phyloP scores from a whole-genome alignment of 2,113 vertebrate genomes.

The Tragelaphus imberbis region DNA sequence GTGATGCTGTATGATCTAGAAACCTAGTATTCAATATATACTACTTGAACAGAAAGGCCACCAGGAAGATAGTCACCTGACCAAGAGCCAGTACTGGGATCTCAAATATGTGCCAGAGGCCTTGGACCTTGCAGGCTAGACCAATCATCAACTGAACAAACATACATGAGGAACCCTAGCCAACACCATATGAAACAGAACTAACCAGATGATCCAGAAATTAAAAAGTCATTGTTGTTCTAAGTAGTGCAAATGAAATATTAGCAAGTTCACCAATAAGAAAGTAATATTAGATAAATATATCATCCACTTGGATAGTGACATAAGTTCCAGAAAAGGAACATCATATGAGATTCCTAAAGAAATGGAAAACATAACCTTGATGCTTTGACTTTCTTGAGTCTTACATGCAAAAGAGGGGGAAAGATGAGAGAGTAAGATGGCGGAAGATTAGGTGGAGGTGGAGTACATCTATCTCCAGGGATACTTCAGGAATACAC shows the following conservation, averaged over 20 bases:
- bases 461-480: not conserved
- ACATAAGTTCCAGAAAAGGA: not conserved
- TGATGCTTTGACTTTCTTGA: not conserved
- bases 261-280: not conserved
- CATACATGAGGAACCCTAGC: not conserved
- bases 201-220: not conserved
- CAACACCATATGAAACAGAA: not conserved
- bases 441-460: not conserved
- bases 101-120: not conserved
- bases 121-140: not conserved
- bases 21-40: not conserved
- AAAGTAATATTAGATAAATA: not conserved
- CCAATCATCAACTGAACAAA: not conserved
- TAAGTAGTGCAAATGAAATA: not conserved
- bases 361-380: not conserved
- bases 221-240: not conserved
- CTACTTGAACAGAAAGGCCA: not conserved
- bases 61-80: not conserved
- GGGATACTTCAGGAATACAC: not conserved
- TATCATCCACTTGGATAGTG: not conserved
- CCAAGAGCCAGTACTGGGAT: not conserved
- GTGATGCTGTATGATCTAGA: not conserved
- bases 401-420: not conserved
- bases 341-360: not conserved
- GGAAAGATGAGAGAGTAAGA: not conserved